phyloP scores from a whole-genome alignment of 2,888 invertebrate species.

The Cremastinae sp. region DNA sequence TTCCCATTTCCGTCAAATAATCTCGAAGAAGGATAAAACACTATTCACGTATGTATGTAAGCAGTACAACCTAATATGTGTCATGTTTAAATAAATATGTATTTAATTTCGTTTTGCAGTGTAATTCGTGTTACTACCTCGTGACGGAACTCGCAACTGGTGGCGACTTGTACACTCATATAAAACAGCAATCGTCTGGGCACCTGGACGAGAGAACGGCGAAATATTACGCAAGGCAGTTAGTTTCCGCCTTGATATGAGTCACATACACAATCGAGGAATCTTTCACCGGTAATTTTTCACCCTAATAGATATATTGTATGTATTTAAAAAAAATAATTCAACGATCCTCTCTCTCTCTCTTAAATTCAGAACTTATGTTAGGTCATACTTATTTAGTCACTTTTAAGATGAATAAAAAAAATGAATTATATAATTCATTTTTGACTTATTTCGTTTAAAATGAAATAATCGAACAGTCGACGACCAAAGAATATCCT shows the following conservation, averaged over 20 bases:
- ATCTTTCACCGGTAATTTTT: constrained; percentile 85
- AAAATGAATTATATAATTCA: too few relatives aligned
- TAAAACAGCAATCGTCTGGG: constrained; percentile 83
- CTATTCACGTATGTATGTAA: too few relatives aligned
- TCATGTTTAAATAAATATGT: neutral
- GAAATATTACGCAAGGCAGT: constrained; percentile 84
- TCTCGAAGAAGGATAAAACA: constrained; percentile 51
- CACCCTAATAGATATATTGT: too few relatives aligned
- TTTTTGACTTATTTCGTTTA: too few relatives aligned
- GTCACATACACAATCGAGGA: constrained; percentile 85
- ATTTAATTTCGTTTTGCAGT: constrained; percentile 78
- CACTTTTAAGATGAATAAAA: too few relatives aligned
- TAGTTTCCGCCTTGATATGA: constrained; percentile 85
- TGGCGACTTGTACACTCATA: constrained; percentile 86
- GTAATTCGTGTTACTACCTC: constrained; percentile 86
- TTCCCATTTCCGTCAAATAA: constrained; percentile 59
- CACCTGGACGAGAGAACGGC: constrained; percentile 83
- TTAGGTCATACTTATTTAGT: too few relatives aligned
- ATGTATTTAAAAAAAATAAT: too few relatives aligned
- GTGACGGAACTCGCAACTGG: constrained; percentile 88
- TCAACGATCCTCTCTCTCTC: too few relatives aligned
- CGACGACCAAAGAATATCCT: too few relatives aligned
- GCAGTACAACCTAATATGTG: too few relatives aligned
- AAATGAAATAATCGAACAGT: too few relatives aligned
- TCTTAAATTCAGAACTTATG: too few relatives aligned